Percentiles rank a stretch among this genome's conserved stretches.
phyloP scores from a whole-genome alignment of 2,113 vertebrate species.

The Hepsetus odoe region DNA sequence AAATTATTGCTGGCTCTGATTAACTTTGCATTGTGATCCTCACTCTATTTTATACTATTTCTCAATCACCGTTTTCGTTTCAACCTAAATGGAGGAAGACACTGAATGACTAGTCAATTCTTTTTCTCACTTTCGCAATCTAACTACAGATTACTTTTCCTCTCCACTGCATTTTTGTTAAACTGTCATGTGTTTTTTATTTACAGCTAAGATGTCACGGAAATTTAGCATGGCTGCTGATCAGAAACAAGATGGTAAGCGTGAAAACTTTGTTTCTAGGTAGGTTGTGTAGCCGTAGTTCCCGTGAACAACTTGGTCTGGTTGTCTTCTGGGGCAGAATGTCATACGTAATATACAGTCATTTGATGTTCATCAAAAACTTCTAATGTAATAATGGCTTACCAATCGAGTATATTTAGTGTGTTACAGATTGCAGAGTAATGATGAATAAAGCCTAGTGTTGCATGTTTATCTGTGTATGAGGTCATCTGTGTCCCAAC shows the following conservation, averaged over 20 bases:
- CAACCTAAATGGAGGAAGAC: constrained; percentile 28
- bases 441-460: background rate
- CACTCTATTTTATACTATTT: background rate
- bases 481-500: constrained; percentile 17
- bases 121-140: constrained; percentile 9
- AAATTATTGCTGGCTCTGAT: constrained; percentile 32
- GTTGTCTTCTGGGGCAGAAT: background rate
- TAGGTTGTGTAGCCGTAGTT: constrained; percentile 17
- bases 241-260: constrained; percentile 97
- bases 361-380: too few relatives aligned
- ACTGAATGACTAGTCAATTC: constrained; percentile 12
- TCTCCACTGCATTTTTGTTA: constrained; percentile 51
- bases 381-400: too few relatives aligned
- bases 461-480: constrained; percentile 33
- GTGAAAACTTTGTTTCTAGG: constrained; percentile 57
- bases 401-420: too few relatives aligned
- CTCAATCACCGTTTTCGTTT: constrained; percentile 5
- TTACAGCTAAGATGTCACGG: constrained; percentile 98
- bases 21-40: constrained; percentile 27
- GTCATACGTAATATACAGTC: constrained; percentile 1
- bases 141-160: constrained; percentile 22
- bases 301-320: constrained; percentile 40
- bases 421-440: too few relatives aligned
- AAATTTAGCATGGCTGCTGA: constrained; percentile 96
- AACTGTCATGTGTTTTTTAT: constrained; percentile 68